phyloP scores from a whole-genome alignment of 2,888 invertebrate genomes.

The Sinodicranocentrus sp. region DNA sequence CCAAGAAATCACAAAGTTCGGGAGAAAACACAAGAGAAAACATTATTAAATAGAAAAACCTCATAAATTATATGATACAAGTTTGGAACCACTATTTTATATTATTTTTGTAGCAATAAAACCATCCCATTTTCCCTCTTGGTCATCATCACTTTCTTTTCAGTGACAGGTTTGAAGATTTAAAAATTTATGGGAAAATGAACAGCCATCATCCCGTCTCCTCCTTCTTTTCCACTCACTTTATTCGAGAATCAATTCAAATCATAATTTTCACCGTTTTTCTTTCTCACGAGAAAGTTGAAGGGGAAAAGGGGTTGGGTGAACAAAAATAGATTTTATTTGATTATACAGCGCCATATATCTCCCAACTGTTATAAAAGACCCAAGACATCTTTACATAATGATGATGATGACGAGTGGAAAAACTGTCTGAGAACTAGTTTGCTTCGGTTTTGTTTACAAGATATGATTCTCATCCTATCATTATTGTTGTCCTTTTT shows the following conservation, averaged over 20 bases:
- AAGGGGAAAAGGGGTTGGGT: background rate
- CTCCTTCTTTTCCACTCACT: background rate
- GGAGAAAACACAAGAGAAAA: too few relatives aligned
- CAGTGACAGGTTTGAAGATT: background rate
- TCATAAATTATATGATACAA: too few relatives aligned
- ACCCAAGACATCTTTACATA: conserved; percentile 8
- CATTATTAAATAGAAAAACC: too few relatives aligned
- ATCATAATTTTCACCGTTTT: background rate
- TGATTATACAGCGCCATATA: background rate
- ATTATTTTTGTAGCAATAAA: too few relatives aligned
- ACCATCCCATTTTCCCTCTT: background rate
- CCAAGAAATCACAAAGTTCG: too few relatives aligned
- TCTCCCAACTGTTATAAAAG: background rate
- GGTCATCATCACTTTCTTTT: background rate
- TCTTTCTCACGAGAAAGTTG: background rate
- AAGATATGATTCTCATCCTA: background rate
- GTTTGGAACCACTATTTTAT: too few relatives aligned
- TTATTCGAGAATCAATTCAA: background rate
- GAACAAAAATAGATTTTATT: conserved; percentile 10
- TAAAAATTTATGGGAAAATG: conserved; percentile 17
- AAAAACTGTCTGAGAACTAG: conserved; percentile 3
- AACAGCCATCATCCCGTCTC: background rate
- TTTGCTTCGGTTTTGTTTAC: background rate
- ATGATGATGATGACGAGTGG: conserved; percentile 11
- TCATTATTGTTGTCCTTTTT: too few relatives aligned